A percentile compares a stretch with the other conserved stretches of the same genome.
These are phyloP conservation scores for Bibio marci DNA, from an alignment of 2,888 invertebrate species.

Conservation along the genomic window DNA sequence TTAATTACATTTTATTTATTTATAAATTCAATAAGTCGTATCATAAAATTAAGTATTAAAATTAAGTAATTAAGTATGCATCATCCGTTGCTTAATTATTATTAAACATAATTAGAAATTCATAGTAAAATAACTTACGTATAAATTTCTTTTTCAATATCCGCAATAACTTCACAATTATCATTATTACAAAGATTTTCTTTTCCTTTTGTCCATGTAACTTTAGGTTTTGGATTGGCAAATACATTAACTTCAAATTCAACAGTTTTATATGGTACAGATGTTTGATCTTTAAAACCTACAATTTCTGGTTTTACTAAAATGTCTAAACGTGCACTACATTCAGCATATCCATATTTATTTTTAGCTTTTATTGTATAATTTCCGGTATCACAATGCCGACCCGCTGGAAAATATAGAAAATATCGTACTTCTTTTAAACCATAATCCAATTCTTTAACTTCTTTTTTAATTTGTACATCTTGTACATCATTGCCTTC, in stretches of 20 bases:
- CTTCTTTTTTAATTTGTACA: conserved; percentile 42
- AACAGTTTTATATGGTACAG: conserved; percentile 60
- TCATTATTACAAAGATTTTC: conserved; percentile 28
- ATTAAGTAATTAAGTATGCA: too few relatives aligned
- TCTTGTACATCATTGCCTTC: conserved; percentile 38
- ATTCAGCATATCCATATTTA: conserved; percentile 58
- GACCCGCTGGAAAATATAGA: conserved; percentile 51
- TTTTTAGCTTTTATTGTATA: conserved; percentile 68
- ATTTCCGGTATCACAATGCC: conserved; percentile 61
- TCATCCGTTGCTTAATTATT: too few relatives aligned
- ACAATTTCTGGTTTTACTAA: conserved; percentile 63
- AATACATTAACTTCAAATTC: conserved; percentile 65
- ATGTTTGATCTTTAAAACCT: conserved; percentile 52
- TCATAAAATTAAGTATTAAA: too few relatives aligned
- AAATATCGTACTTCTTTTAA: conserved; percentile 67
- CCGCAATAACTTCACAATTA: conserved; percentile 29
- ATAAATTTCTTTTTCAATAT: conserved; percentile 27
- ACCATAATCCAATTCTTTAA: conserved; percentile 52
- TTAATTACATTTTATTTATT: too few relatives aligned
- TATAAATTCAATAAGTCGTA: too few relatives aligned
- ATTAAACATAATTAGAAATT: too few relatives aligned
- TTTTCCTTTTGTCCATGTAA: conserved; percentile 50
- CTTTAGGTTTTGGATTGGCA: conserved; percentile 78
- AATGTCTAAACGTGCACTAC: conserved; percentile 60
- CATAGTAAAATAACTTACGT: conserved; percentile 18